Conservation (phyloP, 2,888 invertebrate species). For the Lissonota sp. region DNA sequence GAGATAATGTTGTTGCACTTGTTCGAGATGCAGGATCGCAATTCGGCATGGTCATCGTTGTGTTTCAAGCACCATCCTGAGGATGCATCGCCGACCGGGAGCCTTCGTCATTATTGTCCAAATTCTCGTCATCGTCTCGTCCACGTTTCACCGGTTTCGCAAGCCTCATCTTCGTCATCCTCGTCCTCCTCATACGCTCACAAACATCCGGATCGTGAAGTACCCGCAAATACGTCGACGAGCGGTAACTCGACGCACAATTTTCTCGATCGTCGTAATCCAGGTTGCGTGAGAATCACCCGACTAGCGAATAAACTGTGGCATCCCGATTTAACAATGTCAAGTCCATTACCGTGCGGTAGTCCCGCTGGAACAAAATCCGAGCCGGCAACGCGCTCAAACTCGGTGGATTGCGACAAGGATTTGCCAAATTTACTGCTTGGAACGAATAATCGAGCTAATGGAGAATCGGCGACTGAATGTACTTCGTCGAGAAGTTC, state of each 20-base stretch:
- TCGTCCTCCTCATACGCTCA: slow-evolving; percentile 69
- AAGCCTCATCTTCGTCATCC: slow-evolving; percentile 58
- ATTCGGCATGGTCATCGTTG: slow-evolving; percentile 77
- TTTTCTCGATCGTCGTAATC: slow-evolving; percentile 66
- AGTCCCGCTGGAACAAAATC: slow-evolving; percentile 70
- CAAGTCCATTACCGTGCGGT: neutral
- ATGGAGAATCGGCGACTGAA: slow-evolving; percentile 65
- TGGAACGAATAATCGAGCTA: slow-evolving; percentile 1
- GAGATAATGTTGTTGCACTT: slow-evolving; percentile 87
- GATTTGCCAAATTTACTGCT: slow-evolving; percentile 68
- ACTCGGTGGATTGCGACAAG: slow-evolving; percentile 79
- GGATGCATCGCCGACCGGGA: slow-evolving; percentile 58
- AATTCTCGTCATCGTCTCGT: slow-evolving; percentile 68
- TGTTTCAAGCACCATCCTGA: slow-evolving; percentile 75
- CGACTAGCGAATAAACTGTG: slow-evolving; percentile 35
- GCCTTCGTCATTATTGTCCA: slow-evolving; percentile 72
- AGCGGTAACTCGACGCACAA: slow-evolving; percentile 65
- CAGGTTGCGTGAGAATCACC: slow-evolving; percentile 54
- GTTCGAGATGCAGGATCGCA: slow-evolving; percentile 84
- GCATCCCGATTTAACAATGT: slow-evolving; percentile 26
- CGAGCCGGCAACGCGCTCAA: slow-evolving; percentile 78
- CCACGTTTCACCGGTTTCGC: slow-evolving; percentile 37
- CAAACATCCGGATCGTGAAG: slow-evolving; percentile 74
- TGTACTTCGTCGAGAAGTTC: slow-evolving; percentile 66
- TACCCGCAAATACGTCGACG: slow-evolving; percentile 43